Percentiles rank a stretch among this genome's conserved stretches.
phyloP scores from a whole-genome alignment of 2,113 vertebrate species.

The Bubo blakistoni region DNA sequence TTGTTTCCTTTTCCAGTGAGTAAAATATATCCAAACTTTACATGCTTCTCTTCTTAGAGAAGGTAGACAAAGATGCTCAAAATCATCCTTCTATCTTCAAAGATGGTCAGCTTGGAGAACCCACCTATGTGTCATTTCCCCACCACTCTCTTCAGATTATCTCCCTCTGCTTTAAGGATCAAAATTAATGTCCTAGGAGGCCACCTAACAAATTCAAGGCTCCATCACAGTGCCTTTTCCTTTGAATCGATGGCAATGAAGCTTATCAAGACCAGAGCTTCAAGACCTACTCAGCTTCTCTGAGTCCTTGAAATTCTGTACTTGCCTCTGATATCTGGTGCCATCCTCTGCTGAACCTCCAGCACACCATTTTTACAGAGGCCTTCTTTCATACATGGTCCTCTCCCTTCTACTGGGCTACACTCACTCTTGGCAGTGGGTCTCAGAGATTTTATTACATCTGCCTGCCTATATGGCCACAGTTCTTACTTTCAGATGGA shows the following conservation, averaged over 20 bases:
- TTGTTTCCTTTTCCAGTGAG: not conserved
- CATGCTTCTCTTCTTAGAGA: not conserved
- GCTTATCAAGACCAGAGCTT: not conserved
- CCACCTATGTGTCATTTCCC: not conserved
- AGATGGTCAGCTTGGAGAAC: not conserved
- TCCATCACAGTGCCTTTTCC: not conserved
- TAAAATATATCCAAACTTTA: not conserved
- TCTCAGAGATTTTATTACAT: not conserved
- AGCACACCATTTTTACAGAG: not conserved
- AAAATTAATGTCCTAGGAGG: not conserved
- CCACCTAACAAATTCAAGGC: not conserved
- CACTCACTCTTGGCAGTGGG: not conserved
- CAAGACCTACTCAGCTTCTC: not conserved
- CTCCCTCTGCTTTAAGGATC: not conserved
- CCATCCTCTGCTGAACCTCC: not conserved
- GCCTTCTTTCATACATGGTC: not conserved
- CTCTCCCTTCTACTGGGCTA: not conserved
- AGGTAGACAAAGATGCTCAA: not conserved
- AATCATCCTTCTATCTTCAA: not conserved
- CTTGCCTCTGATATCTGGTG: not conserved
- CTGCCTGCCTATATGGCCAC: not conserved
- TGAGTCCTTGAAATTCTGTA: not conserved
- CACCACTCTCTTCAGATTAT: not conserved
- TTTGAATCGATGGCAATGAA: not conserved
- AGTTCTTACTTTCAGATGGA: not conserved